These are phyloP conservation scores for Podarcis siculus DNA, from an alignment of 2,797 vertebrate species.

Conservation along the genomic window DNA sequence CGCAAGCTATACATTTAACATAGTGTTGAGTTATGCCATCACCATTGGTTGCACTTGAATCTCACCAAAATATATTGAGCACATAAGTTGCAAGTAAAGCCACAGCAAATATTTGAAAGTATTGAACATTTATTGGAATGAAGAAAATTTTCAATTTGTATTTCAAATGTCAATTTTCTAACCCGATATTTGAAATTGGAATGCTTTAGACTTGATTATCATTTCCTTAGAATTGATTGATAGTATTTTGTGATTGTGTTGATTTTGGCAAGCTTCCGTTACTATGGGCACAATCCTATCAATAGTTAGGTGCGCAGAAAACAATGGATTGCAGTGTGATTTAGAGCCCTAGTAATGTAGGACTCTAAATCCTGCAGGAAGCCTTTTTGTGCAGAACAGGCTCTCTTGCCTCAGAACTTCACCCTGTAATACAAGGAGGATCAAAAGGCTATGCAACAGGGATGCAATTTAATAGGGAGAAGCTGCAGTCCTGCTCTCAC, in stretches of 20 bases:
- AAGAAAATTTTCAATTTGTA: not conserved
- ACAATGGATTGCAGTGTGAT: not conserved
- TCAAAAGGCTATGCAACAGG: too few relatives aligned
- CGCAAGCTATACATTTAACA: too few relatives aligned
- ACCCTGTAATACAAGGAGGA: too few relatives aligned
- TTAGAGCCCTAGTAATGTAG: too few relatives aligned
- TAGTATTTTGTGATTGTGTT: not conserved
- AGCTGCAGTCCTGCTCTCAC: too few relatives aligned
- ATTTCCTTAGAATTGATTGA: too few relatives aligned
- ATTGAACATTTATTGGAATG: not conserved
- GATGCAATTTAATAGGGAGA: too few relatives aligned
- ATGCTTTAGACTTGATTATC: too few relatives aligned
- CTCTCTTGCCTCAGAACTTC: too few relatives aligned
- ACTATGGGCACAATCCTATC: not conserved
- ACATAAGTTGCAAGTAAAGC: not conserved
- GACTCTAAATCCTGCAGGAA: too few relatives aligned
- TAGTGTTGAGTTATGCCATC: too few relatives aligned
- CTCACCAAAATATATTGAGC: not conserved
- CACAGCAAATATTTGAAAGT: not conserved
- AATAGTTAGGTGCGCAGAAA: not conserved
- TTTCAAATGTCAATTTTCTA: not conserved
- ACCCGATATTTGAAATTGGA: not conserved
- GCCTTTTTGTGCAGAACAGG: too few relatives aligned
- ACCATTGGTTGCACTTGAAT: not conserved
- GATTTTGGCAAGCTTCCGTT: not conserved